A percentile compares a stretch with the other conserved stretches of the same genome.
Evolutionary conservation across 1,140 invertebrate species (phyloP).

Genomic region (Piezodorus guildinii): DNA sequence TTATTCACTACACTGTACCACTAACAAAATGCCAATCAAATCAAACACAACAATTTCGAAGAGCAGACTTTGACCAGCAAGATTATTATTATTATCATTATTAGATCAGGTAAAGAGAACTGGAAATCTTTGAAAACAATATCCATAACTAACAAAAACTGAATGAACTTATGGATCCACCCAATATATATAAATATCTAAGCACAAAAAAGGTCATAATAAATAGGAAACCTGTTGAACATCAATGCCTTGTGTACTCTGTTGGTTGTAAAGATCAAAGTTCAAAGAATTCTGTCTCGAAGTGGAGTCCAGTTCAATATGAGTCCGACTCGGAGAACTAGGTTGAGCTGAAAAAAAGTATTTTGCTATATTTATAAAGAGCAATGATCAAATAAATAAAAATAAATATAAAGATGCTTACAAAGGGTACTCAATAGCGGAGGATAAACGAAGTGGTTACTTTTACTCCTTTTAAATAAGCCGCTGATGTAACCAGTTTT

Average conservation of each 20-base stretch:
- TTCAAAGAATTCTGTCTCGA: conserved; percentile 47
- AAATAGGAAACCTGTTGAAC: conserved; percentile 47
- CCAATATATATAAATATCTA: too few relatives aligned
- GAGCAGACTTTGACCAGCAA: too few relatives aligned
- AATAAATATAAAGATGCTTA: conserved; percentile 2
- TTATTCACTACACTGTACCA: too few relatives aligned
- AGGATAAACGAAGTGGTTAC: conserved; percentile 18
- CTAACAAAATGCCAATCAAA: too few relatives aligned
- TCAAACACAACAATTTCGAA: too few relatives aligned
- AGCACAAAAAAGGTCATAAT: too few relatives aligned
- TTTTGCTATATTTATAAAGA: conserved; percentile 15
- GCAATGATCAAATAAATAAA: not conserved
- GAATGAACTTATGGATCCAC: too few relatives aligned
- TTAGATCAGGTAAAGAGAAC: not conserved
- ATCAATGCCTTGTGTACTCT: conserved; percentile 56
- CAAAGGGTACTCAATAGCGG: conserved; percentile 16
- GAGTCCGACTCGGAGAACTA: conserved; percentile 28
- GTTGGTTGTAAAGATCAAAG: conserved; percentile 49
- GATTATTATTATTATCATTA: too few relatives aligned
- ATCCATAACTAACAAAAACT: too few relatives aligned
- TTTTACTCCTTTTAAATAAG: conserved; percentile 41
- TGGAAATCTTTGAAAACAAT: too few relatives aligned
- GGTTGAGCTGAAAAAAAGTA: conserved; percentile 24
- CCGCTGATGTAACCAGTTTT: conserved; percentile 55
- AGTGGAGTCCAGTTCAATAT: conserved; percentile 49